Evolutionary conservation across 2,797 vertebrate genomes (phyloP).

Genomic region (Pipistrellus kuhlii): DNA sequence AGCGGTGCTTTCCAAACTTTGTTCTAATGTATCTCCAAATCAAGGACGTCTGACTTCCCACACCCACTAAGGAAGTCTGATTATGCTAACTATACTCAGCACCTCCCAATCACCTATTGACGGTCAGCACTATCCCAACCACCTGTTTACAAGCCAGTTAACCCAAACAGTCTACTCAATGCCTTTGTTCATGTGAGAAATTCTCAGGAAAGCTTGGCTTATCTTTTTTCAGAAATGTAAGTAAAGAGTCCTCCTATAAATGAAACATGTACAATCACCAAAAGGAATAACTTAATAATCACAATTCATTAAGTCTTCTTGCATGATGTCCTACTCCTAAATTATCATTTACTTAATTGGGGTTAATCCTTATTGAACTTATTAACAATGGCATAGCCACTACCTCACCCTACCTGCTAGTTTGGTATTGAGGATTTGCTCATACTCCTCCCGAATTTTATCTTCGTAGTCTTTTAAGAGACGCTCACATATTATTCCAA

Average conservation of each 20-base stretch:
- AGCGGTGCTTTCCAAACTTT: conserved; percentile 21
- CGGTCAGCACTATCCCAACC: conserved; percentile 23
- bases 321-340: not conserved
- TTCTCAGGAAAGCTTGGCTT: not conserved
- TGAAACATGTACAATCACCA: not conserved
- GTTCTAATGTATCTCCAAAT: not conserved
- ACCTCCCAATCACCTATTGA: conserved; percentile 10
- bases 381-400: not conserved
- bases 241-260: conserved; percentile 41
- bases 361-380: conserved; percentile 8
- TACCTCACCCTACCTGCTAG: conserved; percentile 91
- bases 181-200: conserved; percentile 28
- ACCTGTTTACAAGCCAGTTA: not conserved
- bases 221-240: conserved; percentile 19
- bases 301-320: not conserved
- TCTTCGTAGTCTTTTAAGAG: conserved; percentile 96
- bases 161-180: conserved; percentile 12
- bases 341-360: not conserved
- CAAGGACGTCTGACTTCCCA: not conserved
- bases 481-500: conserved; percentile 95
- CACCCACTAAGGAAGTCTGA: not conserved
- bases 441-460: conserved; percentile 95
- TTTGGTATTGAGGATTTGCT: conserved; percentile 96
- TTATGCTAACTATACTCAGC: not conserved
- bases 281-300: conserved; percentile 37